Conservation (phyloP, 2,888 invertebrate genomes). For the Thelaira solivaga region DNA sequence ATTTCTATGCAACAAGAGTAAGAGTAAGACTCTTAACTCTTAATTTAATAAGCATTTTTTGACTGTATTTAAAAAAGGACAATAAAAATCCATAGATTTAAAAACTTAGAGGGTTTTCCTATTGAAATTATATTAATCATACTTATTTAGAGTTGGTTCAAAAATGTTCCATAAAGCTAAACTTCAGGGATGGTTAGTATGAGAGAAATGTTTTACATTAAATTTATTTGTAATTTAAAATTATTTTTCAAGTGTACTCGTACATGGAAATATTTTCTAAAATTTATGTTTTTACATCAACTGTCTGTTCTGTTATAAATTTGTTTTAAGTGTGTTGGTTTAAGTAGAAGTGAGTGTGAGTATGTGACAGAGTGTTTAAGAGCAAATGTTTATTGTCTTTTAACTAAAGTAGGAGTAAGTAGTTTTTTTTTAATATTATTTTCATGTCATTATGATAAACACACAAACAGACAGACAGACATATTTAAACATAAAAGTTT, state of each 20-base stretch:
- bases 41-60: no score
- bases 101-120: no score
- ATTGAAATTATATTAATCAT: no score
- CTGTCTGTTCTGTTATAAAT: conserved; percentile 20
- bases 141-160: no score
- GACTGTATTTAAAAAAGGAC: no score
- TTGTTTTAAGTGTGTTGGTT: no score
- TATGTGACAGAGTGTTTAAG: conserved; percentile 22
- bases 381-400: conserved; percentile 39
- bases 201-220: neutral
- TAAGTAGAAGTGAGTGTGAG: neutral
- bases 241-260: neutral
- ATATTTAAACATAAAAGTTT: conserved; percentile 6
- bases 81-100: no score
- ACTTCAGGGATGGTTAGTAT: no score
- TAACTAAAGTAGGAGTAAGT: conserved; percentile 31
- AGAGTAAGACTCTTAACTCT: no score
- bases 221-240: neutral
- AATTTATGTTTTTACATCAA: conserved; percentile 6
- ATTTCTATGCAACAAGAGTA: no score
- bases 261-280: neutral
- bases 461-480: neutral
- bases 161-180: no score
- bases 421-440: conserved; percentile 30
- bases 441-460: conserved; percentile 29